phyloP scores from a whole-genome alignment of 2,797 vertebrate species.

The Myotis daubentonii region DNA sequence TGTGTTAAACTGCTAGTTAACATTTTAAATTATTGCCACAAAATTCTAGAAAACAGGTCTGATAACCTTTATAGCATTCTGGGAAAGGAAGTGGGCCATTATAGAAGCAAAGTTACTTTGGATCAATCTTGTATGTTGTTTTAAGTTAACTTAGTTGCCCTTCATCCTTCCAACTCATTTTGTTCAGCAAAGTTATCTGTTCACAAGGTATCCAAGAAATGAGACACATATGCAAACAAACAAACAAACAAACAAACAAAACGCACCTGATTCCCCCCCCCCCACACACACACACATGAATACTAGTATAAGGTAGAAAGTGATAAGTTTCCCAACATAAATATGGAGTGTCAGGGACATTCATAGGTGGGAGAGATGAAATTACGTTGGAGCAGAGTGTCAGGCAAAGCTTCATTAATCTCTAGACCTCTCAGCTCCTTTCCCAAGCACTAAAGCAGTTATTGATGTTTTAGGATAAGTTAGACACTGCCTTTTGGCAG shows the following conservation, averaged over 20 bases:
- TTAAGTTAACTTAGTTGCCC: constrained; percentile 28
- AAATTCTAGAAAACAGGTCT: background rate
- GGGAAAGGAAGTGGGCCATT: background rate
- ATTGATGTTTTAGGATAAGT: background rate
- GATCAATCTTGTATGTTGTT: background rate
- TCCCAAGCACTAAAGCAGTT: constrained; percentile 14
- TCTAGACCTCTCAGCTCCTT: background rate
- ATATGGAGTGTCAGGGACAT: background rate
- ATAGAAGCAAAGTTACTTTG: background rate
- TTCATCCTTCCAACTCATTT: constrained; percentile 40
- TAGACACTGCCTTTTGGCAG: background rate
- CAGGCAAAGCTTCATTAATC: background rate
- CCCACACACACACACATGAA: too few species aligned
- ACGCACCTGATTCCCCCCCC: background rate
- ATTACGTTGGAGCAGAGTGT: background rate
- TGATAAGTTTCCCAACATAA: constrained; percentile 50
- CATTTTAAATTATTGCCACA: constrained; percentile 19
- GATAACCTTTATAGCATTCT: background rate
- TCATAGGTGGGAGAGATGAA: background rate
- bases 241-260: background rate
- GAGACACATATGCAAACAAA: background rate
- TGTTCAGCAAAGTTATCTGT: background rate
- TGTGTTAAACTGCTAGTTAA: background rate
- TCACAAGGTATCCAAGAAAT: constrained; percentile 22
- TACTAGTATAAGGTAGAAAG: background rate